A percentile compares a stretch with the other conserved stretches of the same genome.
phyloP scores from a whole-genome alignment of 2,888 invertebrate species.

The Drosophila mimetica region DNA sequence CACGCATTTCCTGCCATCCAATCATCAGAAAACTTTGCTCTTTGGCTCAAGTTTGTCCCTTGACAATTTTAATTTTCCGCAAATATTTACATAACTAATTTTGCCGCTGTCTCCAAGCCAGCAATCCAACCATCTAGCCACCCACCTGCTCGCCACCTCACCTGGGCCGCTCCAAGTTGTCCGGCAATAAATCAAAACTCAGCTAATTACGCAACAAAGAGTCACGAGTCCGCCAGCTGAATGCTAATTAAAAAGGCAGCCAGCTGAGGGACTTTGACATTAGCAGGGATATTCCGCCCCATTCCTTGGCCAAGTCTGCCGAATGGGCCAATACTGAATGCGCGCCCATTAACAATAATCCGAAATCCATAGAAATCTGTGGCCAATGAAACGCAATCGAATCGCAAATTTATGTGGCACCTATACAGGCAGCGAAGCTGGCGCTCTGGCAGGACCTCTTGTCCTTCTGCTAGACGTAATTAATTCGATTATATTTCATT shows the following conservation, averaged over 20 bases:
- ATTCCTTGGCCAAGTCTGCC: conserved; percentile 8
- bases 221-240: conserved; percentile 69
- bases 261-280: conserved; percentile 45
- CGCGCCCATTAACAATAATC: conserved; percentile 78
- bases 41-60: conserved; percentile 47
- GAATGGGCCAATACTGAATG: conserved; percentile 57
- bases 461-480: conserved; percentile 73
- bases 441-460: conserved; percentile 16
- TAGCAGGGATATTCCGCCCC: conserved; percentile 25
- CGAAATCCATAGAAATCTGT: conserved; percentile 61
- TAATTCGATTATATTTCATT: conserved; percentile 84
- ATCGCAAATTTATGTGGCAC: conserved; percentile 76
- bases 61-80: conserved; percentile 69
- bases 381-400: conserved; percentile 72
- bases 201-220: conserved; percentile 81
- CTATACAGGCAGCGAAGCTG: conserved; percentile 19
- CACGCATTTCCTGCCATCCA: conserved; percentile 23
- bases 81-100: conserved; percentile 73
- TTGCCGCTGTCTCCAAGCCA: conserved; percentile 4
- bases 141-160: conserved; percentile 13
- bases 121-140: not conserved
- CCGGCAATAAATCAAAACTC: conserved; percentile 78
- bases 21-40: conserved; percentile 43
- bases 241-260: conserved; percentile 75
- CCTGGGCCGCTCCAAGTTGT: conserved; percentile 38